A percentile compares a stretch with the other conserved stretches of the same genome.
phyloP scores from a whole-genome alignment of 2,888 invertebrate genomes.

The Gymnocheta viridis region DNA sequence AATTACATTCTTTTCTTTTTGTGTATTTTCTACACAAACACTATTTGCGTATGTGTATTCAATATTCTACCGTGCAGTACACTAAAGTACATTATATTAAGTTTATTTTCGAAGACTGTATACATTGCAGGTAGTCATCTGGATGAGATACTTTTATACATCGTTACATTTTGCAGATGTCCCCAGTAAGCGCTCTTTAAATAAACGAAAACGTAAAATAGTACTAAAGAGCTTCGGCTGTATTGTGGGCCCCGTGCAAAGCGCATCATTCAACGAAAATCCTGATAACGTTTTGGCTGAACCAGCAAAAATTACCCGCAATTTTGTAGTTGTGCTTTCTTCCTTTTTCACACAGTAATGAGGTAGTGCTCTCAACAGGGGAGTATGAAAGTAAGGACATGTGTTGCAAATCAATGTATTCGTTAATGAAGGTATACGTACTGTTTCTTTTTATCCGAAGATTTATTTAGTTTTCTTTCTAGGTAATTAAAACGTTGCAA shows the following conservation, averaged over 20 bases:
- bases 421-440: slow-evolving; percentile 42
- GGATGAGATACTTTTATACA: slow-evolving; percentile 55
- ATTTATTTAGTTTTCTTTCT: slow-evolving; percentile 48
- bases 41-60: slow-evolving; percentile 46
- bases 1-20: no score
- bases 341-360: slow-evolving; percentile 41
- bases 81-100: no score
- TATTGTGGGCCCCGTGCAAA: not conserved
- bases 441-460: slow-evolving; percentile 36
- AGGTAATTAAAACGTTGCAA: slow-evolving; percentile 31
- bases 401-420: slow-evolving; percentile 26
- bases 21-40: no score
- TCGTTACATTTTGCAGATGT: slow-evolving; percentile 70
- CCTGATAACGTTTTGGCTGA: slow-evolving; percentile 40
- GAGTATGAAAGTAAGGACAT: slow-evolving; percentile 21
- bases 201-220: slow-evolving; percentile 51
- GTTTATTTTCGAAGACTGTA: slow-evolving; percentile 60
- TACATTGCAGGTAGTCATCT: slow-evolving; percentile 60
- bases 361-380: slow-evolving; percentile 6
- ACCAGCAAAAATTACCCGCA: slow-evolving; percentile 41
- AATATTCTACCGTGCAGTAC: no score
- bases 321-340: slow-evolving; percentile 32
- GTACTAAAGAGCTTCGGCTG: slow-evolving; percentile 35
- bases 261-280: slow-evolving; percentile 21
- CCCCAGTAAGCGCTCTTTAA: slow-evolving; percentile 52